A percentile compares a stretch with the other conserved stretches of the same genome.
These are phyloP conservation scores for Buathra laborator DNA, from an alignment of 2,888 invertebrate species.

Conservation along the genomic window DNA sequence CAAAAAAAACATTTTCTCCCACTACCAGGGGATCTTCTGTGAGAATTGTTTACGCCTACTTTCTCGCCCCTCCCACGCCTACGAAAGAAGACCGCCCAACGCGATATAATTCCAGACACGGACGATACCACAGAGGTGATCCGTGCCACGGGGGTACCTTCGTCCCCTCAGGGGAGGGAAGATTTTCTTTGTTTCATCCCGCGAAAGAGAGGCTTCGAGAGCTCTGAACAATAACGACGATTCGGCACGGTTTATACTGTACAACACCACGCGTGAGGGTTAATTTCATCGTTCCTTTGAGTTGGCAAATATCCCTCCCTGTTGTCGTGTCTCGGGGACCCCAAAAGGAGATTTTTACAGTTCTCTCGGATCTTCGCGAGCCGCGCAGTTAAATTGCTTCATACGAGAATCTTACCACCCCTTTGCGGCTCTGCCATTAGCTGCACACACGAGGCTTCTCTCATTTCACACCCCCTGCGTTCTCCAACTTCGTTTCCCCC, in stretches of 20 bases:
- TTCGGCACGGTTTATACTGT: constrained; percentile 44
- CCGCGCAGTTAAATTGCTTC: constrained; percentile 81
- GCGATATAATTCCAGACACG: background rate
- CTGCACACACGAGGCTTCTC: background rate
- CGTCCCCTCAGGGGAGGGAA: background rate
- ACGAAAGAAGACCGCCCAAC: constrained; percentile 50
- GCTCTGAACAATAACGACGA: constrained; percentile 28
- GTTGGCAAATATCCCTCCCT: constrained; percentile 75
- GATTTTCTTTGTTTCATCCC: constrained; percentile 62
- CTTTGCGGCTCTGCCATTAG: constrained; percentile 57
- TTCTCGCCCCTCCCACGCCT: constrained; percentile 56
- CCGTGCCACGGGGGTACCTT: constrained; percentile 23
- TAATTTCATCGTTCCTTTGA: constrained; percentile 77
- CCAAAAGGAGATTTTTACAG: constrained; percentile 57
- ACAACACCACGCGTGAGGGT: constrained; percentile 18
- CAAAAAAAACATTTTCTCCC: constrained; percentile 35
- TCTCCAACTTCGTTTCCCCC: constrained; percentile 25
- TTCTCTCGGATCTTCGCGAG: constrained; percentile 29
- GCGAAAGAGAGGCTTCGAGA: constrained; percentile 8
- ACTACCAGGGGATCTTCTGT: background rate
- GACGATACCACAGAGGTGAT: constrained; percentile 2
- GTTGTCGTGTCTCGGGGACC: constrained; percentile 38
- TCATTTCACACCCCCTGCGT: background rate
- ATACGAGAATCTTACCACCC: constrained; percentile 81
- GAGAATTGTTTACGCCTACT: constrained; percentile 41